A percentile compares a stretch with the other conserved stretches of the same genome.
Evolutionary conservation across 2,797 vertebrate genomes (phyloP).

Genomic region (Petrocephalus schoutedeni): DNA sequence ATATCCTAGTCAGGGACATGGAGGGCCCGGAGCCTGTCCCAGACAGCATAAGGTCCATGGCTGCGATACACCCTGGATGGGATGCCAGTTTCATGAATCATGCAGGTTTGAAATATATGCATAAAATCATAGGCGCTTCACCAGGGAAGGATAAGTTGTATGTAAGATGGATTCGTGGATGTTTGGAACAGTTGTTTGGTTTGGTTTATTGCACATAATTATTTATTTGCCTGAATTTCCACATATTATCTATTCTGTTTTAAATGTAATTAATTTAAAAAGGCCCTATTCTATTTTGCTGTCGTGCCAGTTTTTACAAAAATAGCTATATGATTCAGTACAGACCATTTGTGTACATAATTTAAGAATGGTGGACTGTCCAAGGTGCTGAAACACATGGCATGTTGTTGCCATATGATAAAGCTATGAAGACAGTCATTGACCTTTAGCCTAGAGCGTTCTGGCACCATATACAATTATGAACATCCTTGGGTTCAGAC

Average conservation of each 20-base stretch:
- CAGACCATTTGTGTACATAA: not conserved
- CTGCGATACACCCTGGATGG: not conserved
- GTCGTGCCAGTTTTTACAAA: not conserved
- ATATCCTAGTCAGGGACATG: not conserved
- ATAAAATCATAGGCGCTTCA: not conserved
- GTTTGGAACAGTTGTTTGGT: not conserved
- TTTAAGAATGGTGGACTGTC: slow-evolving; percentile 22
- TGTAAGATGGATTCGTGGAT: not conserved
- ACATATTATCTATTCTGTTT: not conserved
- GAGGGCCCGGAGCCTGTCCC: not conserved
- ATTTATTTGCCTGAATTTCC: not conserved
- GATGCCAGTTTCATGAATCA: not conserved
- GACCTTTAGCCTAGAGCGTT: not conserved
- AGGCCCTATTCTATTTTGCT: not conserved
- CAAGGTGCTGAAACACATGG: slow-evolving; percentile 29
- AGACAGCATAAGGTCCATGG: not conserved
- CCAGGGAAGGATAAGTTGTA: not conserved
- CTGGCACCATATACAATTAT: not conserved
- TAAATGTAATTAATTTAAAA: not conserved
- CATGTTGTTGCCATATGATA: not conserved
- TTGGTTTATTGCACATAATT: not conserved
- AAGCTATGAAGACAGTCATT: not conserved
- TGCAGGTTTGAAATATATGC: not conserved
- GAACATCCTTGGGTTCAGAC: not conserved
- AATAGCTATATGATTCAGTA: not conserved